Evolutionary conservation across 1,140 invertebrate species (phyloP), one percentile per base, ranked within the genome.

Genomic region (Macrostomum lignano): DNA sequence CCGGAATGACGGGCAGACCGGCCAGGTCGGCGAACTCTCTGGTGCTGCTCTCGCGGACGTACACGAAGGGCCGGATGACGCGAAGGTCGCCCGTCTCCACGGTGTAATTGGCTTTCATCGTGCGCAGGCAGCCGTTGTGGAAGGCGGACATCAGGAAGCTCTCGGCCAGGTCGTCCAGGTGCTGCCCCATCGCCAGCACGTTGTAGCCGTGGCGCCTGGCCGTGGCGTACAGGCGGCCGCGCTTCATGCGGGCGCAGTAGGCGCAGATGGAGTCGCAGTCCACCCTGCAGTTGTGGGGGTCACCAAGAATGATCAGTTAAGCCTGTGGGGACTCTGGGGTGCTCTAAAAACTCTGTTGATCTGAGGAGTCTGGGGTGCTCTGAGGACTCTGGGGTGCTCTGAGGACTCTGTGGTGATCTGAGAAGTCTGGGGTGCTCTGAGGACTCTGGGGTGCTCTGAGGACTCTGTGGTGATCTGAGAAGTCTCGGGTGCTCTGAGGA

Each of bases 1-100:
- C 64, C 19, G 59, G 51, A 23, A 69, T 67, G 7, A 69, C 49
- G 5, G 71, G 69, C 2, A 75, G 52, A 7, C 32, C 17, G 36
- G 48, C 46, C 39, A 42, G 38, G 37, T 67, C 68, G 3, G 66
- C 65, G 59, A 75, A 76, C 25, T 67, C 60, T 21, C 66, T 58
- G 5, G 75, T 44, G 9, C 67, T 58, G 42, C 70, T 72, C 44
- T 76, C 73, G 21, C 76, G 60, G 2, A 81, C 73, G 53, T 75
- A 78, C 2, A 77, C 70, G 45, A 82, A 73, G 1, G 78, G 78
- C 31, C 78, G 62, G 31, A 82, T 72, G 5, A 86, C 69, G 40
- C 75, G 61, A 19, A 84, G 49, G 45, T 75, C 70, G 36, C 70
- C 66, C 36, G 77, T 72, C 59, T 57, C 49, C 15, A 64, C 57